Base-by-base conservation (phyloP, 1,140 invertebrate species). In the Pseudomyrmex concolor region DNA sequence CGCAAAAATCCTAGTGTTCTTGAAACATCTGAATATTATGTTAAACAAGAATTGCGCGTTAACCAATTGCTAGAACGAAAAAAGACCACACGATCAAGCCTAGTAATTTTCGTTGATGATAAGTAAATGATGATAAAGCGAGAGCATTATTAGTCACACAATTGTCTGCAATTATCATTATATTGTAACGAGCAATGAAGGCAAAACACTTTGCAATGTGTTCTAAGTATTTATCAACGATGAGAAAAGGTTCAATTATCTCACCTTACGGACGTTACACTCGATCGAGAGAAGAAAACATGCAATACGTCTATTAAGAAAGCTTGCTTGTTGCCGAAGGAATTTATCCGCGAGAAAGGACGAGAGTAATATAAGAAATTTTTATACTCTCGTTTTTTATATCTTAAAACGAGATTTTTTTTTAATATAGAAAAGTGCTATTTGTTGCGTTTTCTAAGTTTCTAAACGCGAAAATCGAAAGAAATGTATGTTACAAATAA, bases 281-380 rank as follows among this genome's bases (percentile, higher is more conserved):
- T 54, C 66, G 19, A 51, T 54, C 66, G 51, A 68, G 48, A 68
- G 19, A 22, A 19, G 19, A 54, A 51, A 50, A 51, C 66, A 13
- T 54, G 10, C 13, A 59, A 59, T 59, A 59, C 34, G 5, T 34
- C 5, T 17, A 59, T 7, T 15, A 68, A 68, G 43, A 48, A 68
- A 68, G 51, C 48, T 13, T 68, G 48, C 22, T 25, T 22, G 12
- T 15, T 68, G 12, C 48, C 22, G n/a, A 48, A 51, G 7, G 19
- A 68, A 51, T 68, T 68, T 51, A 51, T 51, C 34, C 15, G 25
- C 15, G 48, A 2, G 48, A 68, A 8, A 68, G 7, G 7, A 45
- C 34, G 48, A 68, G 48, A 68, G 66, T 54, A 68, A 54, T 51
- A 25, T 68, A 54, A 51, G 13, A 15, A 68, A 68, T 22, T 68